A percentile compares a stretch with the other conserved stretches of the same genome.
phyloP scores from a whole-genome alignment of 2,888 invertebrate species.

The Hartigia nigra region DNA sequence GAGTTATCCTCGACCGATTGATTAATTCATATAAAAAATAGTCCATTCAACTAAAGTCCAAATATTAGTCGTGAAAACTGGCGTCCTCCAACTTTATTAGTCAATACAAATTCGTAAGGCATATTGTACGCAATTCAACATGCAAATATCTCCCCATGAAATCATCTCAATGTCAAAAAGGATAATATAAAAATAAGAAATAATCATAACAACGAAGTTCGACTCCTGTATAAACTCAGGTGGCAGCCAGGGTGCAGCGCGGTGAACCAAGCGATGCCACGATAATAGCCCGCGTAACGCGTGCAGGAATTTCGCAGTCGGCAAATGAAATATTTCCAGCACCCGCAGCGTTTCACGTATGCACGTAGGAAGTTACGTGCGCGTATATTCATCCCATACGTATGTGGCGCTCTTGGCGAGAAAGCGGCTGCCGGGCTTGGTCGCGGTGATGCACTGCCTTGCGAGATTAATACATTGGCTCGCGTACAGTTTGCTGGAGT shows the following conservation, averaged over 20 bases:
- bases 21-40: no score
- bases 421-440: constrained; percentile 33
- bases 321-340: constrained; percentile 10
- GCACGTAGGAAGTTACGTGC: background rate
- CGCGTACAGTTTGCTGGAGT: constrained; percentile 54
- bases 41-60: no score
- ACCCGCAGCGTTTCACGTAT: background rate
- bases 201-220: background rate
- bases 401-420: constrained; percentile 19
- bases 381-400: background rate
- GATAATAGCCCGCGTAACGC: background rate
- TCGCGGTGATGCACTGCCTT: constrained; percentile 56
- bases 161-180: background rate
- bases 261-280: background rate
- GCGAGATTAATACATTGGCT: constrained; percentile 58
- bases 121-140: no score
- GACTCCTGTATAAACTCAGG: background rate
- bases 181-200: background rate
- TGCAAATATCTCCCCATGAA: background rate
- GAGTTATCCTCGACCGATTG: no score
- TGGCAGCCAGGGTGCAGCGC: background rate
- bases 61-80: no score
- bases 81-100: background rate
- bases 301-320: background rate
- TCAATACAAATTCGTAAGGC: background rate